Base-by-base conservation (phyloP, 2,113 vertebrate genomes). In the Perognathus longimembris region DNA sequence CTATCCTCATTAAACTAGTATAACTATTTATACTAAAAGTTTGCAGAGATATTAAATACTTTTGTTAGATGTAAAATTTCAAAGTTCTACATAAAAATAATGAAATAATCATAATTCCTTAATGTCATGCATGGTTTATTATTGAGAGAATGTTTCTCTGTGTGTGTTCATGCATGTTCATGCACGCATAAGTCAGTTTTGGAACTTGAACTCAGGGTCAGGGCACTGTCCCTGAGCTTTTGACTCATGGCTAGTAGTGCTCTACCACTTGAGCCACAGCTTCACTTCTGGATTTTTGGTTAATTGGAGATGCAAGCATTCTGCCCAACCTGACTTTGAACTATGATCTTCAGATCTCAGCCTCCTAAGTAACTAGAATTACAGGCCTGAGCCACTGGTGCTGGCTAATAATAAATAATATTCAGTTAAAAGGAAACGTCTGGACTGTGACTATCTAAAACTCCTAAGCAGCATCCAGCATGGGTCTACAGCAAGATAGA, bases 1-100 rank as follows among this genome's bases (percentile, higher is more conserved):
- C 45, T 45, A 45, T 45, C 80, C 80, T 64, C 15, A 22, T 28
- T 57, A 77, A 73, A 83, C 66, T 79, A 26, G 21, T 74, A 6
- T 70, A 34, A 91, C 5, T 89, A 66, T 88, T 90, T 57, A 34
- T 45, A 94, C 73, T 67, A 61, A 80, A 95, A 66, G 34, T 50
- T 85, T 71, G 21, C 45, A 73, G 21, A 78, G 28, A 69, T 88
- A 79, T 78, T 50, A 38, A 59, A 83, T 82, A 42, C 64, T 86
- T 79, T 30, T 66, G 1, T 83, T 85, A 45, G 14, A 7, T 30
- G 32, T 87, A 54, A 0, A 66, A 20, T 73, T 83, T 86, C 69
- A 85, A 83, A 71, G 50, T 79, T 79, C 20, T 85, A 81, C 57
- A 7, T 54, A 86, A 67, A 17, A 61, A 76, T 64, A 95, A 79